Evolutionary conservation across 2,888 invertebrate species (phyloP), one percentile per base, ranked within the genome.

Genomic region (Hyalella azteca): DNA sequence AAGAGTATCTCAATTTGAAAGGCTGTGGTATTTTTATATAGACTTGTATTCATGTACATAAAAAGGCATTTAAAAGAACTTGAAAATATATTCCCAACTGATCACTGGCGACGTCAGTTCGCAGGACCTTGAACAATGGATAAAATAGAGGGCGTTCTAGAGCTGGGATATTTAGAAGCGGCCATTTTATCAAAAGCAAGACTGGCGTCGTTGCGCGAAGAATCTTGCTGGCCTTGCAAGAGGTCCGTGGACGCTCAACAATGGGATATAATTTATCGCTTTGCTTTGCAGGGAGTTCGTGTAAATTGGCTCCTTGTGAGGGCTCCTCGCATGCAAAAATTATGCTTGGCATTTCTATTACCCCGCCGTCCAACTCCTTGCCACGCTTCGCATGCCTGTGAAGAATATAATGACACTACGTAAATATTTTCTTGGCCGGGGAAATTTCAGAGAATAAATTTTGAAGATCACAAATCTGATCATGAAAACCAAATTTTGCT

Each of bases 151-250:
- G 1, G 26, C 22, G 29, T 54, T 54, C 11, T 54, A 54, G 26
- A 29, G 54, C 54, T 26, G 22, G 54, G 54, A 22, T 54, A 54
- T 11, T 7, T 9, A 26, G 26, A n/a, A 26, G 54, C 54, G 54
- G 54, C 54, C 54, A 54, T 54, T 54, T 54, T 54, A 54, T 54
- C 54, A 49, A 19, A 49, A 13, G 49, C 19, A 54, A 13, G 19
- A 11, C 54, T 26, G 26, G 26, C 11, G 29, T 54, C 29, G 26
- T 29, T 54, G 22, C 13, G 22, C 54, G 26, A 26, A 54, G 26
- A 54, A 54, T 54, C 54, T 54, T 54, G 54, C 54, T 54, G 54
- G 54, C 54, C 54, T 54, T 54, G 54, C 1, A 54, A 54, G 54
- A 29, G 54, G 54, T 29, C 26, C 54, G 2, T 29, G 26, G 54